Conservation (phyloP, 2,797 vertebrate species). For the Sciurus vulgaris region DNA sequence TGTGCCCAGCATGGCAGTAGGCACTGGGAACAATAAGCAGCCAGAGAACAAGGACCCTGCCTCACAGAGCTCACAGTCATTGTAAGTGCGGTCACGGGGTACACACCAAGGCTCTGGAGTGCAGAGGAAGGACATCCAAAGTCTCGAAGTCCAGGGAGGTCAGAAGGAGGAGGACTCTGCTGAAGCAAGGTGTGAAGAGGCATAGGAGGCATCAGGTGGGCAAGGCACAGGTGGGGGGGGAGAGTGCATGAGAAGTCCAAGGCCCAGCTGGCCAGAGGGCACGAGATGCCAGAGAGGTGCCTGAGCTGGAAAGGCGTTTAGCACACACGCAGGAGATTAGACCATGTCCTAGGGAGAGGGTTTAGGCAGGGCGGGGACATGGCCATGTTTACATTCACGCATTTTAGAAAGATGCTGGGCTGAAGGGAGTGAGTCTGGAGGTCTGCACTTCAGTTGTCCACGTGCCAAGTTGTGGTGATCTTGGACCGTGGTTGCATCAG, state of each 20-base stretch:
- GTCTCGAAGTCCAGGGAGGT: background rate
- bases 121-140: background rate
- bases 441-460: too few species aligned
- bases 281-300: background rate
- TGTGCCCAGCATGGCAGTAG: background rate
- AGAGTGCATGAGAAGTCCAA: accelerated
- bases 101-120: background rate
- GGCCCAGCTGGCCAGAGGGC: background rate
- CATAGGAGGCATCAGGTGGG: background rate
- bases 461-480: background rate
- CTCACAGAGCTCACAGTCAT: background rate
- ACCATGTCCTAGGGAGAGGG: too few species aligned
- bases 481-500: background rate
- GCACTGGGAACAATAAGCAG: background rate
- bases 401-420: background rate
- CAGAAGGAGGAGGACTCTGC: background rate
- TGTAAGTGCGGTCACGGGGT: accelerated
- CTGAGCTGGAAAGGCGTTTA: background rate
- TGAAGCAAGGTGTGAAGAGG: background rate
- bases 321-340: background rate
- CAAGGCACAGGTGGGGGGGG: background rate
- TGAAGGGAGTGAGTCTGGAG: background rate
- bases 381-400: background rate
- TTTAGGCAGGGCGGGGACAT: background rate
- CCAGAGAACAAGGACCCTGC: background rate